Evolutionary conservation across 1,140 invertebrate genomes (phyloP).

Genomic region (Diploscapter pachys): DNA sequence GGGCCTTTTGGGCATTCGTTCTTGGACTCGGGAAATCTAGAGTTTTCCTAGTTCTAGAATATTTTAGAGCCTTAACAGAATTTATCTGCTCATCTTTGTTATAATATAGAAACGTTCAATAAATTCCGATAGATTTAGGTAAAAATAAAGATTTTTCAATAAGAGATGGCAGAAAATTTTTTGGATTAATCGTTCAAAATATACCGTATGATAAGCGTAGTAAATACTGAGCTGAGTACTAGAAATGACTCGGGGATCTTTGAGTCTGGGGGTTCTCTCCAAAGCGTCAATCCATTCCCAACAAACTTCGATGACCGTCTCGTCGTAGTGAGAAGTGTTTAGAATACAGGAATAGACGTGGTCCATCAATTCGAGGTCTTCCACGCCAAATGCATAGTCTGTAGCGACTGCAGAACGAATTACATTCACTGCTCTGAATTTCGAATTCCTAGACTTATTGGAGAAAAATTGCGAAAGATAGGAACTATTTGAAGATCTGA

Average conservation of each 20-base stretch:
- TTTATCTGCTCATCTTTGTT: neutral
- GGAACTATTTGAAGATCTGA: neutral
- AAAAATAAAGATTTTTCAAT: neutral
- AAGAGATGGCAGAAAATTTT: neutral
- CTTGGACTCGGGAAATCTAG: constrained; percentile 33
- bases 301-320: constrained; percentile 30
- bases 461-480: neutral
- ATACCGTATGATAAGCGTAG: constrained; percentile 34
- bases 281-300: constrained; percentile 37
- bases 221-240: constrained; percentile 31
- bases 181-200: constrained; percentile 6
- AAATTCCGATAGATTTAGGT: neutral
- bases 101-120: neutral
- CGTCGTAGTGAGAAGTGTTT: constrained; percentile 33
- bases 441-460: neutral
- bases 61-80: neutral
- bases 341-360: constrained; percentile 37
- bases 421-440: constrained; percentile 17
- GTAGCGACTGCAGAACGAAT: constrained; percentile 16
- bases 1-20: constrained; percentile 27
- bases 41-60: neutral
- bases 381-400: constrained; percentile 6
- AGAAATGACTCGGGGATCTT: constrained; percentile 21
- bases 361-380: constrained; percentile 34
- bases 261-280: constrained; percentile 15